phyloP scores from a whole-genome alignment of 1,140 invertebrate species.

The Calliopsis andreniformis region DNA sequence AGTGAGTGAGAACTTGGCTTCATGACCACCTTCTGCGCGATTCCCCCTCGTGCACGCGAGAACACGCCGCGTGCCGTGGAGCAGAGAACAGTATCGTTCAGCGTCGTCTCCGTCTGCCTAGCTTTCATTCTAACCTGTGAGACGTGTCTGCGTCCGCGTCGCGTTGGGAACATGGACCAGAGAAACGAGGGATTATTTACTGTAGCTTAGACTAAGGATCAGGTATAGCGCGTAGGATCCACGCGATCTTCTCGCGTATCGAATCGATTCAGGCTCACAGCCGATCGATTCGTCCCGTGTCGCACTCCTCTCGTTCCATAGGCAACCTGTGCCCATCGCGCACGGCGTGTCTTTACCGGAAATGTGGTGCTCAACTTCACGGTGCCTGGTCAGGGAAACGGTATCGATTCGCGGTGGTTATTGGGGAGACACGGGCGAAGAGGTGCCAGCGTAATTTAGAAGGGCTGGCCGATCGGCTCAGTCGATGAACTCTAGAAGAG shows the following conservation, averaged over 20 bases:
- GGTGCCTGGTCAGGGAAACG: conserved; percentile 19
- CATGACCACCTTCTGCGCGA: conserved; percentile 12
- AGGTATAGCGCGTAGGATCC: no score
- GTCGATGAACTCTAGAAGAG: background rate
- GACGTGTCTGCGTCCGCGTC: no score
- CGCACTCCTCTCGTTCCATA: background rate
- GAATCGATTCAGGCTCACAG: background rate
- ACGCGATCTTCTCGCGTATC: background rate
- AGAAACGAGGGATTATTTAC: no score
- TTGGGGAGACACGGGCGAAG: background rate
- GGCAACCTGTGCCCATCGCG: background rate
- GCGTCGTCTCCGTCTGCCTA: conserved; percentile 5
- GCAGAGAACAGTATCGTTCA: background rate
- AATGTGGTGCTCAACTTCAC: conserved; percentile 46
- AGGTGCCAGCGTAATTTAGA: background rate
- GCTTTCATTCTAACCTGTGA: conserved; percentile 5
- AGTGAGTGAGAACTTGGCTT: conserved; percentile 86
- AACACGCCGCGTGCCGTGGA: background rate
- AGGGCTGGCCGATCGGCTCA: background rate
- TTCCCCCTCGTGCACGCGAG: conserved; percentile 7
- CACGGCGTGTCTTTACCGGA: conserved; percentile 40
- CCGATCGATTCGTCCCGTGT: background rate
- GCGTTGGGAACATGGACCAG: no score
- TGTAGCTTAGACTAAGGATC: no score
- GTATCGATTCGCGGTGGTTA: conserved; percentile 30